Evolutionary conservation across 2,113 vertebrate species (phyloP), one percentile per base, ranked within the genome.

Genomic region (Crotalus viridis): DNA sequence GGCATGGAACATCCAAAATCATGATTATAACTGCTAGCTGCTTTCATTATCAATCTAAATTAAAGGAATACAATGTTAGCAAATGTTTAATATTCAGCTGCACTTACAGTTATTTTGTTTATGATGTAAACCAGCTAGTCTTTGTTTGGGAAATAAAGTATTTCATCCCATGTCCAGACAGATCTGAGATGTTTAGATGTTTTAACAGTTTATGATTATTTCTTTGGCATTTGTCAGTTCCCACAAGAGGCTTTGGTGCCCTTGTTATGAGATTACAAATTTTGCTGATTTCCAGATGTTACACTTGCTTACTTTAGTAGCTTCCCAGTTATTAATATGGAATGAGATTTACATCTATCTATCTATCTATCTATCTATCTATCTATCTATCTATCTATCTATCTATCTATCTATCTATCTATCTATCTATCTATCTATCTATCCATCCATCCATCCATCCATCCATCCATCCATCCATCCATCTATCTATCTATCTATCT

Each of bases 171-270:
- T 93, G 57, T 87, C 88, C 90, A 69, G 91, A 89, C 90, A 28
- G 90, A 90, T 13, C 61, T 81, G n/a, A 51, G 52, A 89, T 89
- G 33, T 88, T 91, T 94, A 51, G 52, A 89, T 89, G 33, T 88
- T 91, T 94, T 90, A 95, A 74, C 46, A 56, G 64, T 94, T 95
- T 90, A 93, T 93, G 91, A 90, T 92, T 92, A 93, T 95, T 95
- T 94, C 89, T 94, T 87, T 89, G 48, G 51, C 39, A 86, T 24
- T n/a, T 86, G 2, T 19, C 55, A 15, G 19, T 57, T 89, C 51
- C 54, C 43, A 39, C 17, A 51, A 86, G 93, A 92, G 95, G 92
- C 95, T 91, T 90, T 39, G 33, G 93, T 28, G 55, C 54, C n/a
- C 94, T 91, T 95, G 57, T 91, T 94, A 85, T 2, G 39, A 69